These are phyloP conservation scores for Bibio marci DNA, from an alignment of 2,888 invertebrate species.

Conservation along the genomic window DNA sequence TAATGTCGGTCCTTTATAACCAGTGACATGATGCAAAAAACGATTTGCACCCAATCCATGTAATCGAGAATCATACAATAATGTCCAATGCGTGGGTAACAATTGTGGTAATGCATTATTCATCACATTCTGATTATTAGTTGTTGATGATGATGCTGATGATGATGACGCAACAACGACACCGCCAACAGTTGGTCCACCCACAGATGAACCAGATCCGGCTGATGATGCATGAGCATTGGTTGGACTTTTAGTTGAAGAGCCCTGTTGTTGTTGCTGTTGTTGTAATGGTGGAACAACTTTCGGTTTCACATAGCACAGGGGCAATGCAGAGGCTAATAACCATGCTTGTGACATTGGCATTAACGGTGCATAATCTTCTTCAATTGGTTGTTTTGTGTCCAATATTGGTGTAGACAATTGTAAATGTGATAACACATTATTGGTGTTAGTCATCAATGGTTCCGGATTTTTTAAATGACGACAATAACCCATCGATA, in stretches of 20 bases:
- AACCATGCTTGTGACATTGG: conserved; percentile 54
- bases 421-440: conserved; percentile 37
- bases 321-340: conserved; percentile 44
- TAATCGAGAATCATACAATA: conserved; percentile 66
- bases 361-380: conserved; percentile 27
- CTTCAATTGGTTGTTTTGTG: conserved; percentile 31
- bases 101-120: no score
- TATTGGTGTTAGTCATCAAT: conserved; percentile 10
- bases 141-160: conserved; percentile 21
- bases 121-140: conserved; percentile 44
- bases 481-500: conserved; percentile 37
- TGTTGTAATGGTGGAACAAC: conserved; percentile 3
- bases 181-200: conserved; percentile 2
- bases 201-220: background rate
- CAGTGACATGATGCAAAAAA: conserved; percentile 71
- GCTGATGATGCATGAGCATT: no score
- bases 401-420: conserved; percentile 60
- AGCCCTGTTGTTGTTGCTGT: background rate
- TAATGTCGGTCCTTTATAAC: conserved; percentile 42
- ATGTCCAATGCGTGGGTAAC: conserved; percentile 67
- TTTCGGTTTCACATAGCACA: conserved; percentile 34
- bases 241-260: no score
- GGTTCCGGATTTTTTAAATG: conserved; percentile 8
- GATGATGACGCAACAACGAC: conserved; percentile 7
- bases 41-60: conserved; percentile 80